Conservation (phyloP, 2,888 invertebrate species). For the Pardosa pseudoannulata region DNA sequence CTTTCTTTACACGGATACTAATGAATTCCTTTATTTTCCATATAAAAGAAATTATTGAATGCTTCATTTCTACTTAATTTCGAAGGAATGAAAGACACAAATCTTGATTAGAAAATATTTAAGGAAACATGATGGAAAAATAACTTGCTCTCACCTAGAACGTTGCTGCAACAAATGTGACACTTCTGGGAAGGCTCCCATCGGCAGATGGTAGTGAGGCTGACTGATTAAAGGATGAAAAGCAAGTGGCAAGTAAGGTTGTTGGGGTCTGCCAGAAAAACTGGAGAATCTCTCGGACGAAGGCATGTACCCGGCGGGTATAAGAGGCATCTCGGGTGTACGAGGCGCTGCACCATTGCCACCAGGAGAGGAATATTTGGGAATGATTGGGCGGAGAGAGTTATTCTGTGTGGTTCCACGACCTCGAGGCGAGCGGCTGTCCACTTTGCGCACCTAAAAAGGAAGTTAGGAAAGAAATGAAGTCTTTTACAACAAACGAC, state of each 20-base stretch:
- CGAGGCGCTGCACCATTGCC: neutral
- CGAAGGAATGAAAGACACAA: too few species aligned
- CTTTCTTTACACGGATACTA: too few species aligned
- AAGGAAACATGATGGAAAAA: too few species aligned
- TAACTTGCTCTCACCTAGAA: too few species aligned
- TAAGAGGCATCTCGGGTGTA: slow-evolving; percentile 27
- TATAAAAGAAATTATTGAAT: too few species aligned
- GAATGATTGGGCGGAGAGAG: slow-evolving; percentile 74
- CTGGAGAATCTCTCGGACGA: slow-evolving; percentile 56
- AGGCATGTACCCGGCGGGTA: slow-evolving; percentile 59
- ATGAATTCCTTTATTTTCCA: too few species aligned
- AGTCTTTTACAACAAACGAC: too few species aligned
- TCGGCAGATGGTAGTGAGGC: slow-evolving; percentile 53
- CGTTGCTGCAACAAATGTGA: slow-evolving; percentile 69
- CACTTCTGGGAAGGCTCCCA: slow-evolving; percentile 70
- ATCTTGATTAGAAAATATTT: too few species aligned
- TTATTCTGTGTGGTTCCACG: slow-evolving; percentile 57
- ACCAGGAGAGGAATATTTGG: slow-evolving; percentile 72
- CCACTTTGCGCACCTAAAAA: slow-evolving; percentile 72
- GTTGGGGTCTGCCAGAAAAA: slow-evolving; percentile 32
- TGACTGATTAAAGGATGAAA: slow-evolving; percentile 64
- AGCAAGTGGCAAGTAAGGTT: slow-evolving; percentile 55
- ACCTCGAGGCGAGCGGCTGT: slow-evolving; percentile 61
- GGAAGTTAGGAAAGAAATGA: too few species aligned
- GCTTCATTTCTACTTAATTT: too few species aligned